Base-by-base conservation (phyloP, 1,140 invertebrate species). In the Lepidotrigona ventralis region DNA sequence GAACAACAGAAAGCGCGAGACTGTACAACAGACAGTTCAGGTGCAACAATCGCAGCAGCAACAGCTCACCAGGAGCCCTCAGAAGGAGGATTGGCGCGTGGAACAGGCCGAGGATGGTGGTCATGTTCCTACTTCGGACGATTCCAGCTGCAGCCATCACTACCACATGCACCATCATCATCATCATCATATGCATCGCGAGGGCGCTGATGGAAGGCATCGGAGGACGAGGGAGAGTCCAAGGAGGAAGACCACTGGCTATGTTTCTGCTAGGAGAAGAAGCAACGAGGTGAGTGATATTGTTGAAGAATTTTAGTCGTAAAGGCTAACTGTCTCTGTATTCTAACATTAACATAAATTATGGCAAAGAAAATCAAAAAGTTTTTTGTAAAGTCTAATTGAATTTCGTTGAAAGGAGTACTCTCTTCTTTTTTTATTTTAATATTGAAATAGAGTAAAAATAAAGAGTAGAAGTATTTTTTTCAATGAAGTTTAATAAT, bases 171-270 rank as follows among this genome's bases (percentile, higher is more conserved):
- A 94, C 87, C 92, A 93, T 88, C 91, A 93, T 88, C 89, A 93
- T 83, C 93, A 94, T 80, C 90, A 92, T 84, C 93, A 94, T 70
- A n/a, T 85, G 71, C 90, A 93, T 60, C 88, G 86, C 60, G 91
- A 91, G 73, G 86, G 79, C 66, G 90, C 66, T 80, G 94, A 89
- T 84, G 93, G 84, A 89, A 96, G 96, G 92, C 95, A 95, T 79
- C 95, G 96, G 89, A 95, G 96, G 77, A 94, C 95, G 15, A 94
- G 96, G 81, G 96, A 97, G 69, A 96, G 95, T 88, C 96, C 95
- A 0, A 92, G 96, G 88, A 95, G 96, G 88, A 97, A 96, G 92
- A 95, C 95, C 11, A 93, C 95, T 68, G 91, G 94, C 79, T 92
- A 93, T 56, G 68, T 92, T 12, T 90, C 93, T 4, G 88, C 91